Conservation (phyloP, 2,797 vertebrate genomes). For the Pseudochirops cupreus region DNA sequence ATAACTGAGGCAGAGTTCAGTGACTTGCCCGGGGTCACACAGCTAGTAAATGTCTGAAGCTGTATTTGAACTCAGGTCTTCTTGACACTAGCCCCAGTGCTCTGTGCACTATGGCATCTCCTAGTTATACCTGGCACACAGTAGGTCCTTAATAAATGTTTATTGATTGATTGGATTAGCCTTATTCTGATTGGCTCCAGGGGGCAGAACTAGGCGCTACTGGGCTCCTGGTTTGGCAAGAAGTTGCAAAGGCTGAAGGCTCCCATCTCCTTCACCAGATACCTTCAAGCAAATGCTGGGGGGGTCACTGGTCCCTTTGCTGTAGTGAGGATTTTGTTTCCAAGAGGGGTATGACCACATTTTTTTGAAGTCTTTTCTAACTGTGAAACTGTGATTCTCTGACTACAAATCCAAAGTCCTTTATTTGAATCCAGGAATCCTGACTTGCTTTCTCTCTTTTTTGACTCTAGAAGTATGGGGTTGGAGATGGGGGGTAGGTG, state of each 20-base stretch:
- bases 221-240: not conserved
- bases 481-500: not conserved
- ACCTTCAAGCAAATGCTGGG: not conserved
- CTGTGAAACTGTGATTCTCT: not conserved
- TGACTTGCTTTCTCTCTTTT: not conserved
- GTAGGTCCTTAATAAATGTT: not conserved
- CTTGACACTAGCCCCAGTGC: not conserved
- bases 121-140: not conserved
- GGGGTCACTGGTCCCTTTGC: no score
- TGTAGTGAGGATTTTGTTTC: not conserved
- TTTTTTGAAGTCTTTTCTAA: not conserved
- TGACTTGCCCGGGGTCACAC: not conserved
- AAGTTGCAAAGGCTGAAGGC: not conserved
- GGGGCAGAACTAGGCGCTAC: not conserved
- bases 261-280: not conserved
- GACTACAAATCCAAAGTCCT: not conserved
- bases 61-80: not conserved
- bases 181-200: not conserved
- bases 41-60: not conserved
- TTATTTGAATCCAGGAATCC: not conserved
- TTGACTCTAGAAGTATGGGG: not conserved
- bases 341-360: not conserved
- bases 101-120: not conserved
- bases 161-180: not conserved
- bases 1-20: not conserved